Conservation (phyloP, 2,113 vertebrate species). For the Cephalopholis sonnerati region DNA sequence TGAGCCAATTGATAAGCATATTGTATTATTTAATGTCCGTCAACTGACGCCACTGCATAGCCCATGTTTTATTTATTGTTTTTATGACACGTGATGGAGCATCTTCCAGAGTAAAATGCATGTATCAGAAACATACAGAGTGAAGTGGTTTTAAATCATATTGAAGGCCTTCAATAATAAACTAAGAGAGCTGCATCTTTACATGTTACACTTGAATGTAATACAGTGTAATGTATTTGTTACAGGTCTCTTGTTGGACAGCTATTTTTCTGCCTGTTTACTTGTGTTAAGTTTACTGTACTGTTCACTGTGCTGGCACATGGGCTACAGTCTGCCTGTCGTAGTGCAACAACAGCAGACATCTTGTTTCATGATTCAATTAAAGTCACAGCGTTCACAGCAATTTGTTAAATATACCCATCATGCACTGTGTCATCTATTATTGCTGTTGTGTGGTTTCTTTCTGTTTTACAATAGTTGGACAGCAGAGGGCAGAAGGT, state of each 20-base stretch:
- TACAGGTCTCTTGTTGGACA: not conserved
- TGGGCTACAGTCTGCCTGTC: not conserved
- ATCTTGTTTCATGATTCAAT: not conserved
- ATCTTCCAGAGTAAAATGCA: not conserved
- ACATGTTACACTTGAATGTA: not conserved
- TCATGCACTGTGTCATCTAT: not conserved
- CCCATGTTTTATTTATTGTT: not conserved
- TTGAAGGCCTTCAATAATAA: not conserved
- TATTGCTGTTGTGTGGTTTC: rapidly evolving
- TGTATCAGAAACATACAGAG: not conserved
- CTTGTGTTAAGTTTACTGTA: not conserved
- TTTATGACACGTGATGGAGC: not conserved
- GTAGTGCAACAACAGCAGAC: not conserved
- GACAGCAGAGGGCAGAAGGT: conserved; percentile 68
- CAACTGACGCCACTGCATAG: not conserved
- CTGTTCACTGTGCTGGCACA: not conserved
- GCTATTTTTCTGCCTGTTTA: not conserved
- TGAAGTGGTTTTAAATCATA: not conserved
- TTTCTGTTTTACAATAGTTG: conserved; percentile 9
- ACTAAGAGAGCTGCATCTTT: not conserved
- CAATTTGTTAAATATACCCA: not conserved
- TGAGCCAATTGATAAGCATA: not conserved
- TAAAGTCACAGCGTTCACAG: not conserved
- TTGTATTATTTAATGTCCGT: not conserved
- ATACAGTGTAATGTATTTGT: not conserved